These are phyloP conservation scores for Oreochromis tanganicae DNA, from an alignment of 2,113 vertebrate genomes.

Conservation along the genomic window DNA sequence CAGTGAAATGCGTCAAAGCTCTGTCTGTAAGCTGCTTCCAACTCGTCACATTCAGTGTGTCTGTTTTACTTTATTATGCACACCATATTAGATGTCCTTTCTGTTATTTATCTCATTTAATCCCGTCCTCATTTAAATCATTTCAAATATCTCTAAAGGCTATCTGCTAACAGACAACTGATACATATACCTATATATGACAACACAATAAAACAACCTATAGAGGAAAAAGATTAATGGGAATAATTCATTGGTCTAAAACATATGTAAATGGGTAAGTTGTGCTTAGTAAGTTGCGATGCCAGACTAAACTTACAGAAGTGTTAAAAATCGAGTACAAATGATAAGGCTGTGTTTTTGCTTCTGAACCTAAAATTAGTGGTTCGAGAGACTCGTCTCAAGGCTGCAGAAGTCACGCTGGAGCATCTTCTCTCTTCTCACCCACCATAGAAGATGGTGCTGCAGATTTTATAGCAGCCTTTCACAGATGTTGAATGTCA, in stretches of 20 bases:
- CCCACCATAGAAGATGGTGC: background rate
- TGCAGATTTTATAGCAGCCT: background rate
- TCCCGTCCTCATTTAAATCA: background rate
- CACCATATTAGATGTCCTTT: background rate
- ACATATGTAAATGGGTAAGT: background rate
- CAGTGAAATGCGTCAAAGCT: background rate
- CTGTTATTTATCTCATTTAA: background rate
- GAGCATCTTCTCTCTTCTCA: background rate
- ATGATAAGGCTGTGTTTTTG: background rate
- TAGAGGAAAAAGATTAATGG: background rate
- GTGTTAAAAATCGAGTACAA: background rate
- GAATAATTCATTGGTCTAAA: background rate
- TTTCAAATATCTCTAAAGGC: background rate
- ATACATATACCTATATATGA: background rate
- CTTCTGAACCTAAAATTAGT: background rate
- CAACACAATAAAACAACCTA: background rate
- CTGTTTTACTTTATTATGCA: background rate
- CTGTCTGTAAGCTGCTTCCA: background rate
- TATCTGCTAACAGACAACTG: background rate
- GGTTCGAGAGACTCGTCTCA: background rate
- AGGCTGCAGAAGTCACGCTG: background rate
- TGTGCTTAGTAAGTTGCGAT: background rate
- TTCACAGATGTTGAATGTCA: conserved; percentile 10
- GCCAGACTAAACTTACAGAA: background rate
- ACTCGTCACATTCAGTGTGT: background rate